phyloP scores from a whole-genome alignment of 1,140 invertebrate species.

The Temnothorax nylanderi region DNA sequence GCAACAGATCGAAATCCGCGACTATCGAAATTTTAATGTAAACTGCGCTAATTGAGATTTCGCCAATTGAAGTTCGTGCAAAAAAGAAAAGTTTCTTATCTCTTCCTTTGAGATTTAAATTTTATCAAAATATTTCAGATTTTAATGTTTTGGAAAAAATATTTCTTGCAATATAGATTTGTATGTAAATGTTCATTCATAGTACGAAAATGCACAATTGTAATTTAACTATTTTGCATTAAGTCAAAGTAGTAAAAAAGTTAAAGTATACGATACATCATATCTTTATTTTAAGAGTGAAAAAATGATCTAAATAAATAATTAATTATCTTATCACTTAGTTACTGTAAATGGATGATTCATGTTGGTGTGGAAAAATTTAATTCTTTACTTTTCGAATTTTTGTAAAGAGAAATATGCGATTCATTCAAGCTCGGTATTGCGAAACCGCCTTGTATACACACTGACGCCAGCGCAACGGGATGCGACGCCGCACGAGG shows the following conservation, averaged over 20 bases:
- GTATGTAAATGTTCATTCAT: background rate
- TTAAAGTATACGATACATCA: background rate
- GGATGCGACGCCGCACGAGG: slow-evolving; percentile 23
- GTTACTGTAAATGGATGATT: background rate
- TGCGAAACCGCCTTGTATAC: slow-evolving; percentile 34
- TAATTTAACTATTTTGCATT: slow-evolving; percentile 2
- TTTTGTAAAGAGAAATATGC: background rate
- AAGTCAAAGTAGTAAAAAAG: background rate
- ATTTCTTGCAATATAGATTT: background rate
- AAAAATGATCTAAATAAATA: background rate
- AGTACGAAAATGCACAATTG: background rate
- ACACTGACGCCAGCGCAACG: slow-evolving; percentile 15
- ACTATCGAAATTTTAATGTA: background rate
- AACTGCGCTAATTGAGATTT: background rate
- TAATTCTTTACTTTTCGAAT: background rate
- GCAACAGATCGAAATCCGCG: background rate
- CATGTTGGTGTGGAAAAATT: background rate
- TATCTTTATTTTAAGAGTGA: background rate
- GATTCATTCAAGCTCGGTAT: background rate
- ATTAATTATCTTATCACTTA: background rate
- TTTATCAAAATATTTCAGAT: background rate
- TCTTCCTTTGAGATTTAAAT: background rate
- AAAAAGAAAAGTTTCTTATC: background rate
- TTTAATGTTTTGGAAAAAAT: background rate
- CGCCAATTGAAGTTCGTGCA: background rate